Percentiles rank a stretch among this genome's conserved stretches.
Conservation (phyloP, 1,140 invertebrate genomes). For the Pachypeltis micranthus region DNA sequence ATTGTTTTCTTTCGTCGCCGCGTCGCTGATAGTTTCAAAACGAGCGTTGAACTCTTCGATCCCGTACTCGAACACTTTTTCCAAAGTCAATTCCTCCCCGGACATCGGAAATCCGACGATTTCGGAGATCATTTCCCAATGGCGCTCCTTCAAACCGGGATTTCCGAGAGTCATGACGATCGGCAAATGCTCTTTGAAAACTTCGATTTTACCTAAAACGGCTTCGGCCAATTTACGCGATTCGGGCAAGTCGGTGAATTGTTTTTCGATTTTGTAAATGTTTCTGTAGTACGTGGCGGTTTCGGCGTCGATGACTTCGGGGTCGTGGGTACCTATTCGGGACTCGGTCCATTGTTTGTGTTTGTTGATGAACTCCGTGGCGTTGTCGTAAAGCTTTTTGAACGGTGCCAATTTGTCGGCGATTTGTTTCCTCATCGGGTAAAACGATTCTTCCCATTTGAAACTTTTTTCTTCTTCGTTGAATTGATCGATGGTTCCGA, state of each 20-base stretch:
- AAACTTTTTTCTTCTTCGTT: constrained; percentile 87
- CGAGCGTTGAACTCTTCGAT: constrained; percentile 80
- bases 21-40: constrained; percentile 87
- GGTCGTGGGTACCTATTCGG: constrained; percentile 71
- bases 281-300: constrained; percentile 66
- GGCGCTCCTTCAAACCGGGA: constrained; percentile 80
- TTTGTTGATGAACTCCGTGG: constrained; percentile 73
- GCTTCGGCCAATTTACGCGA: constrained; percentile 49
- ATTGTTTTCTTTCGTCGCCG: constrained; percentile 89
- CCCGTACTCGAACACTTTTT: constrained; percentile 86
- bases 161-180: constrained; percentile 86
- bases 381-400: constrained; percentile 78
- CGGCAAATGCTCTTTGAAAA: constrained; percentile 81
- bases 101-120: constrained; percentile 89
- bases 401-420: constrained; percentile 47
- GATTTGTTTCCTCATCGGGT: constrained; percentile 61
- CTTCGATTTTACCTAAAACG: constrained; percentile 64
- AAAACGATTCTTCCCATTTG: constrained; percentile 77
- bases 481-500: constrained; percentile 74
- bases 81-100: constrained; percentile 63
- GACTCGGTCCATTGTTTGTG: constrained; percentile 72
- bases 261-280: constrained; percentile 80
- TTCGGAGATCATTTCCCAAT: constrained; percentile 93
- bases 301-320: constrained; percentile 77
- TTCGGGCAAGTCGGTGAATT: constrained; percentile 57